These are phyloP conservation scores for Helicoverpa armigera DNA, from an alignment of 1,140 invertebrate genomes.

Conservation along the genomic window DNA sequence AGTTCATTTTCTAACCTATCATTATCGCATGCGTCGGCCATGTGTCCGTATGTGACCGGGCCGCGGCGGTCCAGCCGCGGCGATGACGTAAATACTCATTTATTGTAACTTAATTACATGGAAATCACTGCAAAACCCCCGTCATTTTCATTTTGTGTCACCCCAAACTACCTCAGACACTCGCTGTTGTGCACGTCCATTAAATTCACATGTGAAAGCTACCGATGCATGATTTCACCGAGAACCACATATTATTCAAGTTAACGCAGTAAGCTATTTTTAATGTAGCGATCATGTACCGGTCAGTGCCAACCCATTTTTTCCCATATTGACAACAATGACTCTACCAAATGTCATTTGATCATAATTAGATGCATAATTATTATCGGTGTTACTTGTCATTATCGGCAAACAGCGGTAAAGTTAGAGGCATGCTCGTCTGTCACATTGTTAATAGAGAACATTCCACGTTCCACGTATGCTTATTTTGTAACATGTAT, in stretches of 20 bases:
- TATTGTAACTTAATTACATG: slow-evolving; percentile 35
- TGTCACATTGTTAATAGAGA: not conserved
- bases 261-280: slow-evolving; percentile 37
- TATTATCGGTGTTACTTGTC: slow-evolving; percentile 9
- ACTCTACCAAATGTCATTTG: slow-evolving; percentile 35
- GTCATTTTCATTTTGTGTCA: slow-evolving; percentile 32
- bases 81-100: slow-evolving; percentile 29
- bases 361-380: no score
- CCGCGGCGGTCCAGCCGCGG: slow-evolving; percentile 8
- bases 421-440: slow-evolving; percentile 24
- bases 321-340: slow-evolving; percentile 24
- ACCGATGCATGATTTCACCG: slow-evolving; percentile 33
- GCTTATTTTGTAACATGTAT: slow-evolving; percentile 28
- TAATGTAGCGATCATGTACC: slow-evolving; percentile 25
- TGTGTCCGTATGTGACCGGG: slow-evolving; percentile 54
- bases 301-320: slow-evolving; percentile 7
- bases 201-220: slow-evolving; percentile 42
- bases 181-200: slow-evolving; percentile 19
- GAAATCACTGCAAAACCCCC: slow-evolving; percentile 16
- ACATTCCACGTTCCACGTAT: slow-evolving; percentile 12
- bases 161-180: not conserved
- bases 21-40: slow-evolving; percentile 58
- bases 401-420: not conserved
- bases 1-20: slow-evolving; percentile 83
- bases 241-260: slow-evolving; percentile 26